A percentile compares a stretch with the other conserved stretches of the same genome.
Conservation (phyloP, 2,797 vertebrate species). For the Chromobotia macracanthus region DNA sequence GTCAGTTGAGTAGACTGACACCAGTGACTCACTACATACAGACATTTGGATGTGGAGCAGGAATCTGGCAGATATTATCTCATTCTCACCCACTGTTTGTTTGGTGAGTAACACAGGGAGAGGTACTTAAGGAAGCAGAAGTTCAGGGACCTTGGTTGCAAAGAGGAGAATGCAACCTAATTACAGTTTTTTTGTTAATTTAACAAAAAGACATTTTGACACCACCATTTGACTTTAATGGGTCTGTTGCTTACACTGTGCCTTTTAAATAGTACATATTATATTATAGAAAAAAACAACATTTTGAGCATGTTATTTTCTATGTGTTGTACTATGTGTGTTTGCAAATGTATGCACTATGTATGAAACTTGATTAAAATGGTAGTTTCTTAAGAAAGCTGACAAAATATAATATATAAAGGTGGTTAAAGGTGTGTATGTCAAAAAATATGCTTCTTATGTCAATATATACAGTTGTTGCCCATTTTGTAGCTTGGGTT, state of each 20-base stretch:
- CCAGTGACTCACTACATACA: conserved; percentile 46
- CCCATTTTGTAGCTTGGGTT: conserved; percentile 32
- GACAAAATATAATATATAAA: neutral
- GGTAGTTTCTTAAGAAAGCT: neutral
- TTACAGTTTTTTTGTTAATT: conserved; percentile 32
- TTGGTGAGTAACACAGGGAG: conserved; percentile 55
- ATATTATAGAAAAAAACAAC: too few relatives aligned
- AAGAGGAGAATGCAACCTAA: neutral
- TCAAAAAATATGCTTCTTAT: conserved; percentile 35
- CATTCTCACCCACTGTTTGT: conserved; percentile 61
- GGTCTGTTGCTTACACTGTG: neutral
- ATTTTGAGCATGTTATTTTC: too few relatives aligned
- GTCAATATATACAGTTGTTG: conserved; percentile 47
- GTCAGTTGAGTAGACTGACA: conserved; percentile 26
- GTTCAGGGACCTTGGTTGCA: neutral
- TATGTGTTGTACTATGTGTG: too few relatives aligned
- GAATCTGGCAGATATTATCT: conserved; percentile 53
- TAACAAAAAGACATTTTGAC: neutral
- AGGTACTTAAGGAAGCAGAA: conserved; percentile 63
- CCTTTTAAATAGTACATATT: too few relatives aligned
- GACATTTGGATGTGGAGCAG: conserved; percentile 31
- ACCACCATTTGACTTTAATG: neutral
- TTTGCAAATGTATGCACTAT: neutral
- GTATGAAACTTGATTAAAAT: neutral
- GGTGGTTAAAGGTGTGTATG: neutral